These are phyloP conservation scores for Baryphthengus martii DNA, from an alignment of 2,113 vertebrate genomes.

Conservation along the genomic window DNA sequence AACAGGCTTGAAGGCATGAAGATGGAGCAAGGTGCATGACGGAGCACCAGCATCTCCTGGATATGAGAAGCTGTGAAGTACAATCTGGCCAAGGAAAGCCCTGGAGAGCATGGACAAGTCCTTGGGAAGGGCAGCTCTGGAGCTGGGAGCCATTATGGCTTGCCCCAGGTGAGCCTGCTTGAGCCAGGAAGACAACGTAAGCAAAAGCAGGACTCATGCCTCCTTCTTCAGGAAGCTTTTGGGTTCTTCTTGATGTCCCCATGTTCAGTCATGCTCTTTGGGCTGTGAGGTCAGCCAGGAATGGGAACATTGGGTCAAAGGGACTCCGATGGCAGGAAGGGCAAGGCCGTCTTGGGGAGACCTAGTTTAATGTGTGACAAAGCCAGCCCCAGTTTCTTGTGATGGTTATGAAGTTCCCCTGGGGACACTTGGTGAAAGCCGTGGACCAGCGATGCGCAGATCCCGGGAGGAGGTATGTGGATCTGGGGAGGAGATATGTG, in stretches of 20 bases:
- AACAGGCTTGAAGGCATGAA: neutral
- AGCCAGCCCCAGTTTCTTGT: neutral
- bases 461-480: neutral
- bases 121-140: neutral
- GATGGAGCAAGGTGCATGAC: neutral
- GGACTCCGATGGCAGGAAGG: neutral
- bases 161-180: neutral
- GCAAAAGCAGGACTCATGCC: neutral
- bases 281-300: neutral
- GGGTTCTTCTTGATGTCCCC: neutral
- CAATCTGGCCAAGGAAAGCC: neutral
- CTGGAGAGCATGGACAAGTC: rapidly evolving
- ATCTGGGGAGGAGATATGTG: neutral
- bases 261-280: neutral
- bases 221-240: neutral
- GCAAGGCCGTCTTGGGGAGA: neutral
- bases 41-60: neutral
- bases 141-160: rapidly evolving
- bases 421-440: neutral
- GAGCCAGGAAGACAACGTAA: neutral
- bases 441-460: neutral
- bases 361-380: neutral
- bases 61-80: neutral
- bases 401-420: neutral
- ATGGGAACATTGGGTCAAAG: neutral